Percentiles rank a stretch among this genome's conserved stretches.
Conservation (phyloP, 2,113 vertebrate species). For the Sciurus niger region DNA sequence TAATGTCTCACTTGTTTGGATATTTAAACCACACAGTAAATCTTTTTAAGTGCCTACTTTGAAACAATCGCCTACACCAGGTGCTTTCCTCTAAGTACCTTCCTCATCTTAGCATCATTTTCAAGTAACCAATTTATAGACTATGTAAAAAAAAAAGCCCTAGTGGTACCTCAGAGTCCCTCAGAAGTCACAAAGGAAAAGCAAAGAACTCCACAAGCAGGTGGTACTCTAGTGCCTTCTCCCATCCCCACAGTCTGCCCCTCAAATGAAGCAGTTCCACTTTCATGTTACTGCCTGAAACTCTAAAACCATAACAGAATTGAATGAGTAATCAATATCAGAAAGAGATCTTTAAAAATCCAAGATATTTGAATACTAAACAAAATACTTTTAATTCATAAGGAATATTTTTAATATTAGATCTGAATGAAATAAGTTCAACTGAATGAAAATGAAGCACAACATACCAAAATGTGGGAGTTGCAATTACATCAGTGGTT, state of each 20-base stretch:
- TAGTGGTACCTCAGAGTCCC: background rate
- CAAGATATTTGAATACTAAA: background rate
- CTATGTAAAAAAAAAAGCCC: background rate
- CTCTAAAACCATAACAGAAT: background rate
- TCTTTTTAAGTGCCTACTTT: background rate
- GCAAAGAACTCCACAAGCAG: background rate
- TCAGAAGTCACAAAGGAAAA: background rate
- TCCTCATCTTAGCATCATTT: background rate
- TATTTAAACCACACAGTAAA: background rate
- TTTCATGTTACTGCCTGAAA: background rate
- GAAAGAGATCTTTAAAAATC: background rate
- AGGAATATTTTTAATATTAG: background rate
- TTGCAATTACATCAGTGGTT: background rate
- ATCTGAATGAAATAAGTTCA: background rate
- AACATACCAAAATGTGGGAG: background rate
- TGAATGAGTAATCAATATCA: slow-evolving; percentile 7
- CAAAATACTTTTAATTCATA: background rate
- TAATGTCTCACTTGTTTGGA: background rate
- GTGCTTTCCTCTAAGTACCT: background rate
- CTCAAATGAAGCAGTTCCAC: background rate
- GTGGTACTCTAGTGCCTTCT: background rate
- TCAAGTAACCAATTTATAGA: background rate
- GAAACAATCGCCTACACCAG: background rate
- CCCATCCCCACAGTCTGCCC: background rate
- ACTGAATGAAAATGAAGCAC: slow-evolving; percentile 46